Percentiles rank a stretch among this genome's conserved stretches.
phyloP scores from a whole-genome alignment of 2,888 invertebrate genomes.

The Lysandra bellargus region DNA sequence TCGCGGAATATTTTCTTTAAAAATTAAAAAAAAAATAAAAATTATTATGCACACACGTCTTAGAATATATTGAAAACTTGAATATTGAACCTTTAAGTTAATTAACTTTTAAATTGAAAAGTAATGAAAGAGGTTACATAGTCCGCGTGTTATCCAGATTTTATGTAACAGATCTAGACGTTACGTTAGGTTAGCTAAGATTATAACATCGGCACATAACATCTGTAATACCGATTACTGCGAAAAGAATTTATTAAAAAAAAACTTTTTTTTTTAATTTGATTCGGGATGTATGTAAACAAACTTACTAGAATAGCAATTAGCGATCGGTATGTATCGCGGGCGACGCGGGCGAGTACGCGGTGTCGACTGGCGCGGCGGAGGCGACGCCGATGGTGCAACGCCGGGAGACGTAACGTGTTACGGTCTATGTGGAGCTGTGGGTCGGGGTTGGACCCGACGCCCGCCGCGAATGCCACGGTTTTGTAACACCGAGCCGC shows the following conservation, averaged over 20 bases:
- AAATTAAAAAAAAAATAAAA: no score
- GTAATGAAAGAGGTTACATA: conserved; percentile 29
- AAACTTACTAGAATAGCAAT: conserved; percentile 32
- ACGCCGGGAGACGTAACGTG: conserved; percentile 58
- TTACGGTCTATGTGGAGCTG: conserved; percentile 67
- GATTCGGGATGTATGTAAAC: conserved; percentile 15
- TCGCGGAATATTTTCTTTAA: not conserved
- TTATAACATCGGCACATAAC: conserved; percentile 52
- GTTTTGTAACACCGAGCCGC: conserved; percentile 35
- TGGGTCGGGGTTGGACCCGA: conserved; percentile 54
- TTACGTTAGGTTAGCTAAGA: conserved; percentile 66
- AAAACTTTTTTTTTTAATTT: conserved; percentile 6
- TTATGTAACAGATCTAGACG: conserved; percentile 47
- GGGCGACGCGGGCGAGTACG: conserved; percentile 71
- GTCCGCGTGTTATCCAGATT: conserved; percentile 40
- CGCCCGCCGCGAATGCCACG: conserved; percentile 39
- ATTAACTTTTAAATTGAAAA: not conserved
- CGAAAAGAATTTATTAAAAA: not conserved
- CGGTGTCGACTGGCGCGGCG: conserved; percentile 64
- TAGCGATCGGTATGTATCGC: conserved; percentile 39
- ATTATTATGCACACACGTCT: not conserved
- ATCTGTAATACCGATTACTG: conserved; percentile 23
- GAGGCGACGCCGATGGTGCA: conserved; percentile 42
- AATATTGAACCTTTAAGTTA: not conserved
- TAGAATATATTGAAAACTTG: not conserved